Evolutionary conservation across 2,113 vertebrate genomes (phyloP), one percentile per base, ranked within the genome.

Genomic region (Dicrurus megarhynchus): DNA sequence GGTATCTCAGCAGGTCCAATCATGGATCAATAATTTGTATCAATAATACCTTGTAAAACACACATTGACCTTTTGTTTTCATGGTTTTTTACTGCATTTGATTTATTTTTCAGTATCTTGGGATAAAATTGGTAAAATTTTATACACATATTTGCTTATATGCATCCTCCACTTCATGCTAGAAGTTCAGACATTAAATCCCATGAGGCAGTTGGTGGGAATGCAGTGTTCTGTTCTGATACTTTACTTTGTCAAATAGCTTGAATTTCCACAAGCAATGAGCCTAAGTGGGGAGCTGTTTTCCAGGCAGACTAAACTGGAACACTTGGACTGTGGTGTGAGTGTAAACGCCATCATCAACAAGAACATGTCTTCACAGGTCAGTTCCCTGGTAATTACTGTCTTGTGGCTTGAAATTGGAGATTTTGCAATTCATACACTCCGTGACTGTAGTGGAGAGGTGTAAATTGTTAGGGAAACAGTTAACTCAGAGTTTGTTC

Each of bases 261-360:
- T 98, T 82, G 94, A 95, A 39, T 86, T 98, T 89, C 98, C 98
- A 41, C 97, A 94, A 47, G 97, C 96, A 53, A 63, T 99, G 74
- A 47, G 61, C 77, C 67, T 99, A 89, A 97, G 98, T n/a, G 97
- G 97, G 65, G 96, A 98, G 35, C 35, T 98, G n/a, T 63, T 95
- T 73, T 98, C 98, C 96, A 97, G 47, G 61, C 77, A 85, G 73
- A 93, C 87, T 87, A 93, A 92, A 47, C 89, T 41, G 84, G 94
- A 90, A 27, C 94, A 86, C 18, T 98, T 98, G 70, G 96, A 98
- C 88, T 98, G 97, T 35, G 55, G 90, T 37, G 75, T 97, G 68
- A 96, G 64, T 53, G 93, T 97, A 42, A 98, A 93, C 94, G 86
- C 98, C 44, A 60, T 84, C 67, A 13, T 98, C 68, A 96, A 98